Base-by-base conservation (phyloP, 64 coral and sea anemone species). In the Pocillopora damicornis region DNA sequence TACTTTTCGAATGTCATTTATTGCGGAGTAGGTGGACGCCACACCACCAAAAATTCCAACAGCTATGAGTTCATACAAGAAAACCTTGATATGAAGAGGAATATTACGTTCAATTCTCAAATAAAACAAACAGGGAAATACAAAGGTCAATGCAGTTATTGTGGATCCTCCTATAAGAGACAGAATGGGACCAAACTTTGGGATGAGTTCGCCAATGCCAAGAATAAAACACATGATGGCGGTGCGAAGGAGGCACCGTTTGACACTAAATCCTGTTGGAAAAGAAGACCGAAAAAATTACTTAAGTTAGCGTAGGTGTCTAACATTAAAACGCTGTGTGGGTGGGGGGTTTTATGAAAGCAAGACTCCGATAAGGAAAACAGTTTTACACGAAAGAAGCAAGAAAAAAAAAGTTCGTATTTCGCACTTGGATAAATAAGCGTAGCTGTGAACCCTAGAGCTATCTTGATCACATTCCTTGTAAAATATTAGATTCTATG, bases 101-200 rank as follows among this genome's bases (percentile, higher is more conserved):
- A 92, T 76, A 16, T 92, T 66, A 22, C 59, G 23, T 76, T 76
- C 15, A 13, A 98, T 91, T 75, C 81, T 94, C 15, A 98, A 63
- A 51, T 98, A 98, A 35, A 98, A 94, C 76, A 93, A 80, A 66
- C 95, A 94, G 0, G 95, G 95, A 42, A 98, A 98, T 13, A 98
- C 93, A 67, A 98, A 98, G 12, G 95, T 98, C 17, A 98, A 75
- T 6, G 87, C 78, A 10, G 89, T 94, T 5, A 91, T 87, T 18
- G 95, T 94, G 26, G 95, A 98, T 12, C 92, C 92, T 63, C 95
- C 95, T 74, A 98, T 91, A 0, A 98, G 89, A n/a, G 92, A 91
- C 51, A 98, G 86, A 84, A 98, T 94, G 35, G 89, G 95, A 56
- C 95, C 95, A 75, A 98, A 98, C 62, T 98, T 93, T 15, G 95